Evolutionary conservation across 2,888 invertebrate genomes (phyloP).

Genomic region (Griposia aprilina): DNA sequence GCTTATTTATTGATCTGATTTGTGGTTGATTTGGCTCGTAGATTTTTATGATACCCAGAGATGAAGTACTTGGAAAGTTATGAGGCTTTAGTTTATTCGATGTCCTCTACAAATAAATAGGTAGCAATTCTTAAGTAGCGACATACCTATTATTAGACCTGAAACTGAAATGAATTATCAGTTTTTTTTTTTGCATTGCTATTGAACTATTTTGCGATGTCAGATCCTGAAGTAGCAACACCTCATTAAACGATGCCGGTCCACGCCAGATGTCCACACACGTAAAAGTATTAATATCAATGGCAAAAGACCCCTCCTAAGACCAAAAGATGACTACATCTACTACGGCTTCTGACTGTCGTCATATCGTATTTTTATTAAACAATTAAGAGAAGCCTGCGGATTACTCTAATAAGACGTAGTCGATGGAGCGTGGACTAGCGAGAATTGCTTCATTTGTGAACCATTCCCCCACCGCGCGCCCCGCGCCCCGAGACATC

Average conservation of each 20-base stretch:
- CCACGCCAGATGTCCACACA: not conserved
- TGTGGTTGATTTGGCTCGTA: constrained; percentile 46
- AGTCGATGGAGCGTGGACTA: constrained; percentile 63
- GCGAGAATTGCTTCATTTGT: constrained; percentile 70
- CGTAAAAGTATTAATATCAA: constrained; percentile 7
- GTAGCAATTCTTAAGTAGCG: not conserved
- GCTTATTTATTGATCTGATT: constrained; percentile 58
- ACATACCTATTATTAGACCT: not conserved
- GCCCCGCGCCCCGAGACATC: constrained; percentile 47
- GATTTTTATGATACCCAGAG: constrained; percentile 44
- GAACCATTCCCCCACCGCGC: constrained; percentile 32
- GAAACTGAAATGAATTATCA: not conserved
- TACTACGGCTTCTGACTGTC: constrained; percentile 25
- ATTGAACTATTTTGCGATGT: not conserved
- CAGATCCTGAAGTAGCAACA: not conserved
- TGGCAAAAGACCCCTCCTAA: constrained; percentile 4
- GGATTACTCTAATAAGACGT: constrained; percentile 66
- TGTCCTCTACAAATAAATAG: constrained; percentile 7
- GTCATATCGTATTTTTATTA: constrained; percentile 60
- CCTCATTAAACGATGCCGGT: not conserved
- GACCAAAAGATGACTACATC: constrained; percentile 3
- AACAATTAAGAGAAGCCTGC: constrained; percentile 57
- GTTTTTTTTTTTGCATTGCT: not conserved
- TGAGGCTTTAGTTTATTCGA: constrained; percentile 33
- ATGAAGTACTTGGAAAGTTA: constrained; percentile 48